A percentile compares a stretch with the other conserved stretches of the same genome.
Conservation (phyloP, 2,888 invertebrate genomes). For the Eurois occulta region DNA sequence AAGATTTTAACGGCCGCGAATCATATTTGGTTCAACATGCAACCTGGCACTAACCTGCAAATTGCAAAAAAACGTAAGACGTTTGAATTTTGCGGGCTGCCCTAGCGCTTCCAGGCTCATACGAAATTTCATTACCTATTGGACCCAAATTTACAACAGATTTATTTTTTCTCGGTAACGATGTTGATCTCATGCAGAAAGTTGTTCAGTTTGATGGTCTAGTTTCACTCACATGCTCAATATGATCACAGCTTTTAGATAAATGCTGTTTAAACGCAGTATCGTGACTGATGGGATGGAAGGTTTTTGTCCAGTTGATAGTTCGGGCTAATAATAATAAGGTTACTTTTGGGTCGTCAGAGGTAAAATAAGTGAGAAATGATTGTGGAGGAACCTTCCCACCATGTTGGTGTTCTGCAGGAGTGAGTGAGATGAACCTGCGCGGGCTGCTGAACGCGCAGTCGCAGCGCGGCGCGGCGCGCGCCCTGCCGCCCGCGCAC, state of each 20-base stretch:
- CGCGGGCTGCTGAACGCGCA: slow-evolving; percentile 86
- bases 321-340: neutral
- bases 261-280: neutral
- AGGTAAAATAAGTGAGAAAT: neutral
- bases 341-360: neutral
- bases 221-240: neutral
- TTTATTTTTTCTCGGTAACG: neutral
- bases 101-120: neutral
- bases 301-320: neutral
- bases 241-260: neutral
- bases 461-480: slow-evolving; percentile 68
- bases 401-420: slow-evolving; percentile 63
- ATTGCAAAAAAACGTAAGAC: too few species aligned
- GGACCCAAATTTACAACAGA: neutral
- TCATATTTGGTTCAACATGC: too few species aligned
- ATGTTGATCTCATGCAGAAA: neutral
- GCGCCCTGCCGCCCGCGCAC: slow-evolving; percentile 58
- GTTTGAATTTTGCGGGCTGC: too few species aligned
- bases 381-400: neutral
- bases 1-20: too few species aligned
- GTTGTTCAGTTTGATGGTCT: neutral
- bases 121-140: neutral
- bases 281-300: neutral
- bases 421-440: slow-evolving; percentile 87
- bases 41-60: too few species aligned